Percentiles rank a stretch among this genome's conserved stretches.
phyloP scores from a whole-genome alignment of 2,113 vertebrate species.

The Gymnarchus niloticus region DNA sequence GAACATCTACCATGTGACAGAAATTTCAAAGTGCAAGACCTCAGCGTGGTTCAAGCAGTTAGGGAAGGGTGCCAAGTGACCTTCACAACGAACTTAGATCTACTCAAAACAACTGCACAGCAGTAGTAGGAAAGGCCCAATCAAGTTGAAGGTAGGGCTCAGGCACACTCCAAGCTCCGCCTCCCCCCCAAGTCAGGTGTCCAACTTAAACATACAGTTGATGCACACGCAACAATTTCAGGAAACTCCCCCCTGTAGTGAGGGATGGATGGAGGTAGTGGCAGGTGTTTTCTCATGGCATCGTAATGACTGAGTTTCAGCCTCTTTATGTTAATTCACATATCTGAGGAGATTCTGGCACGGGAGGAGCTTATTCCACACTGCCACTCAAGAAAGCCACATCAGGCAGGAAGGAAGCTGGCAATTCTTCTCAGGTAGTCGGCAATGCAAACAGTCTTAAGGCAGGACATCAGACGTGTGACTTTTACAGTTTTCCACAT shows the following conservation, averaged over 20 bases:
- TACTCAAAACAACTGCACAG: not conserved
- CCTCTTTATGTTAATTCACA: not conserved
- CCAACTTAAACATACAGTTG: not conserved
- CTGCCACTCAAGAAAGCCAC: not conserved
- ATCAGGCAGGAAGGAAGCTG: slow-evolving; percentile 28
- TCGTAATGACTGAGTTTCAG: not conserved
- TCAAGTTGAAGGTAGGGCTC: no score
- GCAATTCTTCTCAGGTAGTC: slow-evolving; percentile 31
- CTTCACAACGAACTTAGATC: not conserved
- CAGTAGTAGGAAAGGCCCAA: not conserved
- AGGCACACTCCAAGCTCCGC: not conserved
- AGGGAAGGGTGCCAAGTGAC: not conserved
- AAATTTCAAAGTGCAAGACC: not conserved
- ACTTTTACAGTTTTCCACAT: slow-evolving; percentile 13
- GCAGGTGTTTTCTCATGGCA: not conserved
- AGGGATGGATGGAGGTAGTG: not conserved
- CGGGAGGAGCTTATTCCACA: not conserved
- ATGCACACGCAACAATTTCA: not conserved
- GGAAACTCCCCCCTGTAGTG: not conserved
- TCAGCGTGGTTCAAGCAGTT: not conserved
- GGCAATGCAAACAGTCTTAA: slow-evolving; percentile 30
- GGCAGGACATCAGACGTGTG: slow-evolving; percentile 41
- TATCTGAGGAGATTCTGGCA: slow-evolving; percentile 29
- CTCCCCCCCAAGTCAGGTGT: not conserved
- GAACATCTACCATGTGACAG: not conserved